phyloP scores from a whole-genome alignment of 2,113 vertebrate species.

The Oncorhynchus gorbuscha region DNA sequence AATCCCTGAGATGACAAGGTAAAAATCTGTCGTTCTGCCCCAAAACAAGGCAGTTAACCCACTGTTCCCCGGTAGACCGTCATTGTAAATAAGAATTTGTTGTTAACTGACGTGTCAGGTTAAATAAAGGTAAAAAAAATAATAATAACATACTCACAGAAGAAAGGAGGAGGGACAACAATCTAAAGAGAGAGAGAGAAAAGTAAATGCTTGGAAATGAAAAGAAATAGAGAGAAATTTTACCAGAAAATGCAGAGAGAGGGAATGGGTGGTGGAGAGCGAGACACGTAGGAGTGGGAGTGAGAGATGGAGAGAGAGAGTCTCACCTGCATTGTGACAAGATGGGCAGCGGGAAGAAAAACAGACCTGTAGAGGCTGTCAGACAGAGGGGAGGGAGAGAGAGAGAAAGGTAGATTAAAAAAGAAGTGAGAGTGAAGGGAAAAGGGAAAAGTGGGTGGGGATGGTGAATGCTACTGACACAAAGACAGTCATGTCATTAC shows the following conservation, averaged over 20 bases:
- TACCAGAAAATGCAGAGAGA: slow-evolving; percentile 17
- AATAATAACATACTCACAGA: not conserved
- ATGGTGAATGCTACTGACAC: slow-evolving; percentile 37
- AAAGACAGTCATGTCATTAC: slow-evolving; percentile 55
- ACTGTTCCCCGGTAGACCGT: too few species aligned
- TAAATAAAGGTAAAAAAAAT: slow-evolving; percentile 9
- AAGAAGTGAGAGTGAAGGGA: slow-evolving; percentile 12
- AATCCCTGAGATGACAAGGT: too few species aligned
- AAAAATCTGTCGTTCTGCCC: too few species aligned
- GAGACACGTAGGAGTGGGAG: slow-evolving; percentile 17
- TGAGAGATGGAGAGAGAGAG: slow-evolving; percentile 46
- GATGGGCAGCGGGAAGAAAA: slow-evolving; percentile 40
- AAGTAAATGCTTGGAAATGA: not conserved
- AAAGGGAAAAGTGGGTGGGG: not conserved
- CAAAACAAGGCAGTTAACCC: too few species aligned
- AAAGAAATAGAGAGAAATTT: slow-evolving; percentile 16
- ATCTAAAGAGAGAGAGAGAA: not conserved
- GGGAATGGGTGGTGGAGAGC: not conserved
- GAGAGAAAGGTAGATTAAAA: not conserved
- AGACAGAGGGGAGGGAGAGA: slow-evolving; percentile 11
- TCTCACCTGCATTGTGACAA: slow-evolving; percentile 43
- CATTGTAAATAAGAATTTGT: slow-evolving; percentile 14
- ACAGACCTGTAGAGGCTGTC: not conserved
- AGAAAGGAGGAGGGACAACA: slow-evolving; percentile 12
- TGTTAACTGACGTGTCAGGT: not conserved